Percentiles rank a stretch among this genome's conserved stretches.
Conservation (phyloP, 1,140 invertebrate species). For the Belonocnema kinseyi region DNA sequence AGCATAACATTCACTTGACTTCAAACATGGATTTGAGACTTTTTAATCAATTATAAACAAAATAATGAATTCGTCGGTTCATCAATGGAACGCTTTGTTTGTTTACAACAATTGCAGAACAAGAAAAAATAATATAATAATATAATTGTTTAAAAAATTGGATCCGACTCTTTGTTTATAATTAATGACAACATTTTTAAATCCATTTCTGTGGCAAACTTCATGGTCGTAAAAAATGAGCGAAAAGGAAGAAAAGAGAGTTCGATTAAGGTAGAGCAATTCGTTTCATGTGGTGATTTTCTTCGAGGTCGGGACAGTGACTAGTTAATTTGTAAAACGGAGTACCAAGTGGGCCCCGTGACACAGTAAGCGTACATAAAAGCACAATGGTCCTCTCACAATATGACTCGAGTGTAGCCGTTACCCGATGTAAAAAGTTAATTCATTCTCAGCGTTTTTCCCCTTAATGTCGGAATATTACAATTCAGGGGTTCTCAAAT, state of each 20-base stretch:
- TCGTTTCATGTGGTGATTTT: slow-evolving; percentile 41
- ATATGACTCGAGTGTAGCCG: slow-evolving; percentile 58
- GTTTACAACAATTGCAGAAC: no score
- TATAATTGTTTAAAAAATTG: no score
- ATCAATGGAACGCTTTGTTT: no score
- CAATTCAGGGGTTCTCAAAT: slow-evolving; percentile 54
- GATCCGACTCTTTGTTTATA: no score
- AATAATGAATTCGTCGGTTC: no score
- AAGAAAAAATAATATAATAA: no score
- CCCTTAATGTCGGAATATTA: slow-evolving; percentile 62
- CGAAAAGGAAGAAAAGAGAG: neutral
- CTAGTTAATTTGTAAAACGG: slow-evolving; percentile 51
- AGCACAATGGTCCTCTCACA: slow-evolving; percentile 47
- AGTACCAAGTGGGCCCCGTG: slow-evolving; percentile 38
- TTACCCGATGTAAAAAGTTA: slow-evolving; percentile 66
- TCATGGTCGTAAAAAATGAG: neutral
- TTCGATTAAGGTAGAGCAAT: neutral
- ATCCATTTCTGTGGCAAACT: no score
- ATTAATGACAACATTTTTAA: no score
- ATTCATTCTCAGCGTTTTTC: slow-evolving; percentile 71
- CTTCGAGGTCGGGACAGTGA: slow-evolving; percentile 35
- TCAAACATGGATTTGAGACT: no score
- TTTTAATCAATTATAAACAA: no score
- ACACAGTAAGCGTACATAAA: slow-evolving; percentile 45
- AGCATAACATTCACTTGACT: no score